Base-by-base conservation (phyloP, 2,113 vertebrate genomes). In the Arothron firmamentum region DNA sequence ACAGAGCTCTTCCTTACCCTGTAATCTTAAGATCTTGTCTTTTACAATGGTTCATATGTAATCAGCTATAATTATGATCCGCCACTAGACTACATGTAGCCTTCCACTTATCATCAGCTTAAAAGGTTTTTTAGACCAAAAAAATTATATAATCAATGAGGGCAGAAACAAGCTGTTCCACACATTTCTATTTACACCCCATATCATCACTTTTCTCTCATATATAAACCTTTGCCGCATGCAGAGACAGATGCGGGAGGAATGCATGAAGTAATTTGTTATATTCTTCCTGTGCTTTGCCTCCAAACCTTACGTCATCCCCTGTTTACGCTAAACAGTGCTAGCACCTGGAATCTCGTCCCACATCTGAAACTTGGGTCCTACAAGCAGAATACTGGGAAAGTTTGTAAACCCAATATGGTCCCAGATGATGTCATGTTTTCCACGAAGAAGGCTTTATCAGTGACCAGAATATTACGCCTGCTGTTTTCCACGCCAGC, bases 401-500 rank as follows among this genome's bases (percentile, higher is more conserved):
- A 75, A 15, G 61, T 48, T 21, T 9, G 6, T 28, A 3, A 0
- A 25, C 38, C 61, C 69, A 69, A 54, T 68, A 55, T 49, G 55
- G 67, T 72, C 51, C 19, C 25, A 25, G 28, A 71, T 84, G 53
- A 75, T 69, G 70, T 84, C 77, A 80, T 41, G 34, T 73, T 75
- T 72, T 62, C 42, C 59, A 72, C 19, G 54, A 14, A 23, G 52
- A 58, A 18, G 21, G 15, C 50, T 76, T 78, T 77, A 77, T 84
- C 74, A 76, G 55, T 66, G 66, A 51, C 18, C 34, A 41, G 31
- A 60, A 73, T 52, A 56, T 70, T 53, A 54, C 15, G 56, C 8
- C n/a, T 55, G 50, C 25, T 61, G 38, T 62, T 82, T 74, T 81
- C 62, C 54, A 45, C 42, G 3, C 10, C 71, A 79, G 77, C 56